Conservation (phyloP, 2,797 vertebrate genomes). For the Orientallactaga sibirica region DNA sequence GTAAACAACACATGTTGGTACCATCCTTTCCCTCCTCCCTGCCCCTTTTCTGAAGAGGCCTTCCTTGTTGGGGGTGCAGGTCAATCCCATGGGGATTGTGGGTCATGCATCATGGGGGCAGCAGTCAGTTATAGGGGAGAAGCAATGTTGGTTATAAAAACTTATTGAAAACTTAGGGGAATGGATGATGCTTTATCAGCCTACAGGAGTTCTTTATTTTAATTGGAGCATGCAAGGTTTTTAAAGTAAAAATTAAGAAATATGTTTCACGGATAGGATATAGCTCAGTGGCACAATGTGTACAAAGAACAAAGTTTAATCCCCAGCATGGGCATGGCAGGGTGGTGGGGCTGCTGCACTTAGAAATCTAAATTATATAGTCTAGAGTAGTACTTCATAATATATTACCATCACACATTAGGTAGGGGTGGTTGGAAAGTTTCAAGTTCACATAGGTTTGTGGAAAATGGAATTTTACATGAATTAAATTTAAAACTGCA, state of each 20-base stretch:
- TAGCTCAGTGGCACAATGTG: neutral
- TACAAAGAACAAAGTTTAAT: neutral
- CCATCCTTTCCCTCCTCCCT: too few relatives aligned
- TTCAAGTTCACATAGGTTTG: neutral
- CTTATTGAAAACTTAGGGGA: conserved; percentile 30
- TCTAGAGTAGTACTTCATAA: neutral
- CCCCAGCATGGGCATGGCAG: neutral
- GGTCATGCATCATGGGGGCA: too few relatives aligned
- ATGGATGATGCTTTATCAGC: neutral
- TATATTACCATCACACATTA: neutral
- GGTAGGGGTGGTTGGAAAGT: neutral
- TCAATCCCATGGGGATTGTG: too few relatives aligned
- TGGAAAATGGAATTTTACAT: conserved; percentile 15
- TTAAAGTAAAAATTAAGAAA: conserved; percentile 39
- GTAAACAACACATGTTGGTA: too few relatives aligned
- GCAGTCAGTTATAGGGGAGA: too few relatives aligned
- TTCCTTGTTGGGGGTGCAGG: too few relatives aligned
- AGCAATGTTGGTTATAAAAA: neutral
- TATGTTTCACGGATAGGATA: neutral
- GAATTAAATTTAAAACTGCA: conserved; percentile 6
- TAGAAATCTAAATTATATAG: conserved; percentile 22
- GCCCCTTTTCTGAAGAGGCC: too few relatives aligned
- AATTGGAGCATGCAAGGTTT: neutral
- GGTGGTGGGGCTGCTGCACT: neutral
- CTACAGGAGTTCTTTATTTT: neutral